Base-by-base conservation (phyloP, 2,888 invertebrate genomes). In the Calameuta pallipes region DNA sequence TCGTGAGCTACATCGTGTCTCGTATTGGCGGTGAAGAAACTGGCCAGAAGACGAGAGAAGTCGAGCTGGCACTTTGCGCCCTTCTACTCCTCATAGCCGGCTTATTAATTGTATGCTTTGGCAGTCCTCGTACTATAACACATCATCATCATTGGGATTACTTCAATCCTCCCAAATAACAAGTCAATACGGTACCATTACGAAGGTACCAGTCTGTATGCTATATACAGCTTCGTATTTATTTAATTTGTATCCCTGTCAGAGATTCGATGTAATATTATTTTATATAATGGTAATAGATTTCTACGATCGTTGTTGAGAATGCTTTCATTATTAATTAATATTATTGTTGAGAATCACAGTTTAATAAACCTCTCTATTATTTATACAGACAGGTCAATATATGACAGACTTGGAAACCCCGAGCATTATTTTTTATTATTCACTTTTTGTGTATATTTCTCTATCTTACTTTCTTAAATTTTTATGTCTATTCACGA, bases 121-220 rank as follows among this genome's bases (percentile, higher is more conserved):
- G 95, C 80, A 95, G 94, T 82, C 94, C 95, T 81, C 92, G 92
- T 75, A 93, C 92, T 81, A 94, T 95, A 78, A 95, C 95, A 75
- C 94, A 96, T 83, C 96, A 97, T 89, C 95, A 96, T 85, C 96
- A 96, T 90, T 97, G 97, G 97, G 97, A 97, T 90, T 97, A 95
- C 91, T 96, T 97, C 86, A 97, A 97, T 92, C 97, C 97, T 15
- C 97, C 97, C 12, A 94, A 94, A 84, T 76, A 77, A 73, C 68
- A 37, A 69, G 37, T 15, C 41, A 56, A 36, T 33, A 23, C 12
- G 73, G 34, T 34, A 12, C 31, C n/a, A 41, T n/a, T 74, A 12
- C 15, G 70, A 33, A 70, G 31, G 70, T 33, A 70, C 70, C 70
- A 33, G 15, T 15, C 15, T 41, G 41, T 15, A 41, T 41, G 15